Evolutionary conservation across 2,113 vertebrate species (phyloP), one percentile per base, ranked within the genome.

Genomic region (Glaucomys volans): DNA sequence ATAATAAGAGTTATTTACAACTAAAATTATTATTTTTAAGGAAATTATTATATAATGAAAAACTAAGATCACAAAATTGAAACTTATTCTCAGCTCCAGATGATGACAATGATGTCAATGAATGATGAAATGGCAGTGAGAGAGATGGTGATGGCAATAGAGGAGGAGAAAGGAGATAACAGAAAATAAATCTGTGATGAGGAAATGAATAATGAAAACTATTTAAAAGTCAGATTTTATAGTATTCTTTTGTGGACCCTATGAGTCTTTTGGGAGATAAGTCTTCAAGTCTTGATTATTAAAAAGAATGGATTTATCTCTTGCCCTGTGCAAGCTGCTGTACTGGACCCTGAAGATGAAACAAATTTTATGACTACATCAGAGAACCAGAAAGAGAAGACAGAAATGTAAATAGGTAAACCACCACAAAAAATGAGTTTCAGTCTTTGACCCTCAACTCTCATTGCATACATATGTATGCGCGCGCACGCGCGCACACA

Each of bases 21-120:
- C 24, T 62, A 62, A 94, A 95, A 77, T 52, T 32, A 82, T 59
- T 76, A 12, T 47, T 88, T 92, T 91, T 79, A 97, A 92, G 66
- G 30, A 72, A 85, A 81, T 24, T 30, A 92, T 6, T 40, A 85
- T 47, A 66, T 9, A 91, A 92, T 76, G 0, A 17, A 80, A 59
- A 92, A 87, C 50, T 79, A 83, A 93, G 57, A 66, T 69, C 5
- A 57, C 6, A 4, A 82, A 32, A 83, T 50, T 28, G 22, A 89
- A 92, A 57, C 1, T 57, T 84, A 94, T 83, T 5, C 37, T 88
- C 57, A 81, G 57, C 50, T 81, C 66, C 77, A 76, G 26, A 71
- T 35, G 30, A 40, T 11, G 10, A 79, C 22, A 67, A 87, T 30
- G 35, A 75, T 64, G 22, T 32, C 44, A 64, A 81, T 59, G 59